phyloP scores from a whole-genome alignment of 2,113 vertebrate species.

The Stomatorhinus ivindoensis region DNA sequence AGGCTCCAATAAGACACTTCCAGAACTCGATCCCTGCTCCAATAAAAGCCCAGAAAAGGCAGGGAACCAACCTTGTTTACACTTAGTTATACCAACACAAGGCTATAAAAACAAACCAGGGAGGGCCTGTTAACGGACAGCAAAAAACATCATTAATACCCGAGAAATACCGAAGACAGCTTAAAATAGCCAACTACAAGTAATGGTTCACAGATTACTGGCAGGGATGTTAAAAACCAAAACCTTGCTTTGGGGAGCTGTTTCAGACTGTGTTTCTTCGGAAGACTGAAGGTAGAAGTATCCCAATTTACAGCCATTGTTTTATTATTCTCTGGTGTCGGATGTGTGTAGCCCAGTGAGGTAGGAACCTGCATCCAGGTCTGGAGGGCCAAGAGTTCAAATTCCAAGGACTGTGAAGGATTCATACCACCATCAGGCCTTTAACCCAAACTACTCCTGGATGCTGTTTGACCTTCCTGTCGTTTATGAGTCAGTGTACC shows the following conservation, averaged over 20 bases:
- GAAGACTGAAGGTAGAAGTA: not conserved
- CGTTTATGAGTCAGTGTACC: not conserved
- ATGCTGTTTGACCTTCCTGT: not conserved
- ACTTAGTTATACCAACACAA: not conserved
- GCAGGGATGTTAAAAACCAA: not conserved
- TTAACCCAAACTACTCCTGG: not conserved
- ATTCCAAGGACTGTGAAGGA: not conserved
- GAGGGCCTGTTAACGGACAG: not conserved
- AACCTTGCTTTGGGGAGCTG: not conserved
- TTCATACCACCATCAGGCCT: not conserved
- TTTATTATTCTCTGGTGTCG: not conserved
- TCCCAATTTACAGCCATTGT: not conserved
- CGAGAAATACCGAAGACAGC: not conserved
- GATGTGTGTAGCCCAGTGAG: not conserved
- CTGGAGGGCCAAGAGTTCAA: not conserved
- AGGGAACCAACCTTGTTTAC: not conserved
- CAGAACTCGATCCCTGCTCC: not conserved
- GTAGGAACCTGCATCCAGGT: not conserved
- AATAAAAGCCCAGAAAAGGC: not conserved
- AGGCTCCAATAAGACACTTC: not conserved
- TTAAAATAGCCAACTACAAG: not conserved
- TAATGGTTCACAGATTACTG: not conserved
- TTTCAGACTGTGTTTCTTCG: not conserved
- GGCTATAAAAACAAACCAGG: not conserved
- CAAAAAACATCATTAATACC: not conserved